These are phyloP conservation scores for Tanytarsus gracilentus DNA, from an alignment of 2,888 invertebrate genomes.

Conservation along the genomic window DNA sequence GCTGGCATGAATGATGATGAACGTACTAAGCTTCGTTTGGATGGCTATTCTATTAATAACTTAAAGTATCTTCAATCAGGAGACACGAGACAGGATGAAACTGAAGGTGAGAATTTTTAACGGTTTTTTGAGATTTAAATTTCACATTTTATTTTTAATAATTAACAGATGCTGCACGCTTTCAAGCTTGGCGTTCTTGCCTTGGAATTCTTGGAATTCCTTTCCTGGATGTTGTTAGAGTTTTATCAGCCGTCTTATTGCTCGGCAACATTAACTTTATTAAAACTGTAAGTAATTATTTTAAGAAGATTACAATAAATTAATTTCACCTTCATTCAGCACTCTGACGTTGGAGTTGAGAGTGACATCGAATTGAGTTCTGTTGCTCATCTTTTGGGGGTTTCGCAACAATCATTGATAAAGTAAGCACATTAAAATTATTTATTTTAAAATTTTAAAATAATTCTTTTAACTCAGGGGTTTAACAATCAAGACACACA, in stretches of 20 bases:
- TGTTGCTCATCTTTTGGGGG: slow-evolving; percentile 72
- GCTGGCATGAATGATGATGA: slow-evolving; percentile 84
- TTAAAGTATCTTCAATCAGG: slow-evolving; percentile 71
- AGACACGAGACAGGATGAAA: slow-evolving; percentile 48
- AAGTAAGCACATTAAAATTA: not conserved
- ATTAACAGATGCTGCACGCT: slow-evolving; percentile 64
- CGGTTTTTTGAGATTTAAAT: not conserved
- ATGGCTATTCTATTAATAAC: slow-evolving; percentile 73
- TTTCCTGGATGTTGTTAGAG: slow-evolving; percentile 85
- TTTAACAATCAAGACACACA: slow-evolving; percentile 71
- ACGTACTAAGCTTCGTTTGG: slow-evolving; percentile 74
- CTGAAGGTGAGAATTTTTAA: not conserved
- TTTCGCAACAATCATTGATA: slow-evolving; percentile 43
- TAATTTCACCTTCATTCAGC: not conserved
- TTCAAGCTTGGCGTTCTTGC: slow-evolving; percentile 88
- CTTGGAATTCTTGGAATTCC: slow-evolving; percentile 86
- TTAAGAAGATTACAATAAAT: not conserved
- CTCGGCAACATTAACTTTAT: slow-evolving; percentile 87
- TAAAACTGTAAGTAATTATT: slow-evolving; percentile 38
- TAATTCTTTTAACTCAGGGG: slow-evolving; percentile 51
- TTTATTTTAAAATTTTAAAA: slow-evolving; percentile 43
- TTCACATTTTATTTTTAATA: no score
- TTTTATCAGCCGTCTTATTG: slow-evolving; percentile 79
- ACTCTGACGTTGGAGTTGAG: slow-evolving; percentile 59
- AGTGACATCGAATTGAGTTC: slow-evolving; percentile 77